Evolutionary conservation across 2,888 invertebrate species (phyloP), one percentile per base, ranked within the genome.

Genomic region (Hoplodrina blanda): DNA sequence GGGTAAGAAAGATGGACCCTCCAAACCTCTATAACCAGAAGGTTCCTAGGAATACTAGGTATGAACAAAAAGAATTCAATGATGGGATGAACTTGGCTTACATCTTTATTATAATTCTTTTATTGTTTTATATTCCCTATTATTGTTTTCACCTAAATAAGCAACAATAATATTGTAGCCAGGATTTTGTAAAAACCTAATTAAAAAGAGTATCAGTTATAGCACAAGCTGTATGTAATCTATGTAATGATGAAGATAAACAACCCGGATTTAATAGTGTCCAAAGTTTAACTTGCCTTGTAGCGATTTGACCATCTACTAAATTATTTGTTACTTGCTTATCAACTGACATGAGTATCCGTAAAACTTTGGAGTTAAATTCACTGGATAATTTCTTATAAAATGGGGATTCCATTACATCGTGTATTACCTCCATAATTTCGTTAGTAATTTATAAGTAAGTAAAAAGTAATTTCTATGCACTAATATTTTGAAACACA

Each of bases 241-340:
- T 33, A 11, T 1, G 11, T 8, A 19, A n/a, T n/a, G 1, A 37
- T 41, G 8, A 30, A 44, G 57, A 25, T 72, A 17, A 33, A 50
- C 3, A 17, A 62, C 4, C 19, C 60, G 50, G 65, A 80, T 62
- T 33, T 37, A 68, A 54, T 49, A 56, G 15, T 62, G 70, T 57
- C 62, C 74, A 76, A 83, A 80, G 78, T 73, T 66, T 76, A 82
- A 61, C n/a, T 30, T 87, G 93, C 95, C 95, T 92, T 62, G 91
- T 90, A 81, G 84, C 76, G 69, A 95, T 86, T 44, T 79, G 76
- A 54, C 85, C 88, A 62, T 80, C 80, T 59, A 66, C 71, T 79
- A 95, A 78, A 87, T 91, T 92, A 25, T 77, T 85, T 44, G 90
- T 82, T 77, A 95, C 88, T 76, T 89, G 89, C 33, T 62, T 80